Evolutionary conservation across 2,888 invertebrate genomes (phyloP).

Genomic region (Endomychus coccineus): DNA sequence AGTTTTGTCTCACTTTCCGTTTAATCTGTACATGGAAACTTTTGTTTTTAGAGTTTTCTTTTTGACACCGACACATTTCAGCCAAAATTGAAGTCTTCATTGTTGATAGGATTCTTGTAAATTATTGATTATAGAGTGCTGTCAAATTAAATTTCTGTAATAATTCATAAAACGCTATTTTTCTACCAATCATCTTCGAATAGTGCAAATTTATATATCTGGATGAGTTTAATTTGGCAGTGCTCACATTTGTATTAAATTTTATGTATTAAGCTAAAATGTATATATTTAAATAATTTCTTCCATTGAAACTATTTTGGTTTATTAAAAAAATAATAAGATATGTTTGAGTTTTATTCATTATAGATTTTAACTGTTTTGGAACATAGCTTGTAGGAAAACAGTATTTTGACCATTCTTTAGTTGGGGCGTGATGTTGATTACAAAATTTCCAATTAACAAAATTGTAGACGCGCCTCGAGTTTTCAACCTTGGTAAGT

Average conservation of each 20-base stretch:
- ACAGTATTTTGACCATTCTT: too few relatives aligned
- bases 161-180: conserved; percentile 9
- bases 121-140: conserved; percentile 13
- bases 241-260: conserved; percentile 11
- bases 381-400: too few relatives aligned
- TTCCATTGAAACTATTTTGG: conserved; percentile 12
- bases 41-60: conserved; percentile 16
- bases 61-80: conserved; percentile 20
- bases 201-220: conserved; percentile 5
- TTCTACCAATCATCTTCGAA: conserved; percentile 15
- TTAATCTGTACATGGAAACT: conserved; percentile 44
- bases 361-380: too few relatives aligned
- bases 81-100: conserved; percentile 28
- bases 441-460: too few relatives aligned
- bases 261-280: conserved; percentile 12
- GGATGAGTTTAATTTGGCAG: conserved; percentile 9
- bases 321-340: too few relatives aligned
- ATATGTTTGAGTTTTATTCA: too few relatives aligned
- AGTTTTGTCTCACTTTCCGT: conserved; percentile 93
- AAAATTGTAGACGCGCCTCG: too few relatives aligned
- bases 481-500: too few relatives aligned
- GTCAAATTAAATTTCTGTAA: conserved; percentile 13
- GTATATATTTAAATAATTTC: conserved; percentile 16
- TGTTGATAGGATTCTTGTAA: conserved; percentile 12
- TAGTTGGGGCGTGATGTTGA: too few relatives aligned